Evolutionary conservation across 2,888 invertebrate species (phyloP), one percentile per base, ranked within the genome.

Genomic region (Dichetophora obliterata): DNA sequence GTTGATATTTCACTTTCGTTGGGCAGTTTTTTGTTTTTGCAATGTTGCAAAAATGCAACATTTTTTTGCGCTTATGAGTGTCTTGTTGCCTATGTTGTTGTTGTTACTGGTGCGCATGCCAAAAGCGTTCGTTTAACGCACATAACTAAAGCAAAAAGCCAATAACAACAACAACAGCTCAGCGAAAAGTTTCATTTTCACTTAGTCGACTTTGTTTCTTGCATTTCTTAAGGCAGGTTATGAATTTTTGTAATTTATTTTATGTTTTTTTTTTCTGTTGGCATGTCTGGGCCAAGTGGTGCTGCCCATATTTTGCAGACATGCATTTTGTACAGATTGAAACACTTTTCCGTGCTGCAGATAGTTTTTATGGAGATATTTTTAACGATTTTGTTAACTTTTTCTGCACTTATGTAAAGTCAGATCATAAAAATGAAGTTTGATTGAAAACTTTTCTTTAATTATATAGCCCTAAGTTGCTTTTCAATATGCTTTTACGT

Each of bases 121-220:
- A 71, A 78, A 78, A 75, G 68, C 77, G 50, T 57, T 71, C 34
- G 48, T 48, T 76, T 76, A 75, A 80, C 77, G 75, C 76, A 76
- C 66, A 73, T 50, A 61, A n/a, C n/a, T n/a, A n/a, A 61, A 37
- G 19, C 8, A 70, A 76, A 79, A 61, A 50, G 37, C 16, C 8
- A 72, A 76, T 79, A 11, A 43, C 43, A 43, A 14, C 43, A 14
- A 11, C 43, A 11, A 6, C 43, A 6, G 4, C 14, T 4, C 43
- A 43, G 43, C 43, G 14, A 43, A 43, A 79, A 82, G 83, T 82
- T 86, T 85, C 85, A 80, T 82, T 86, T 86, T 84, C 84, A 83
- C 82, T 83, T 82, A 82, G 82, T 82, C 82, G 82, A 43, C 22
- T 68, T 24, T 22, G 5, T 22, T 22, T 27, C n/a, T n/a, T 9